Evolutionary conservation across 2,797 vertebrate species (phyloP), one percentile per base, ranked within the genome.

Genomic region (Ceryle rudis): DNA sequence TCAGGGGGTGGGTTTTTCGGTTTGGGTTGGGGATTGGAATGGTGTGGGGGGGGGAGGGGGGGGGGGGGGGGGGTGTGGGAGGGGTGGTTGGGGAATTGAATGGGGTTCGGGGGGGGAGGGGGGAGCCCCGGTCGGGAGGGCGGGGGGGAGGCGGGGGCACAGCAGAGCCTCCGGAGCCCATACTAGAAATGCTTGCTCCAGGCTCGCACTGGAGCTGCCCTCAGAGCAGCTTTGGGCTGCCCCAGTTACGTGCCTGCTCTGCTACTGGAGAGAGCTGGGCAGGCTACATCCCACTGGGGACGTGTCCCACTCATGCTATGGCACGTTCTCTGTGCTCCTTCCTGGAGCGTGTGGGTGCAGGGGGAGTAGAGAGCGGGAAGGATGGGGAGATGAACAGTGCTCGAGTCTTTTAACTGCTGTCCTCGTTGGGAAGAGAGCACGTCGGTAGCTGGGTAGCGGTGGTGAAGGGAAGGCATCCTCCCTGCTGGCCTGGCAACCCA

Each of bases 381-480:
- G 42, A 10, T 15, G 57, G 44, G 65, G 37, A 71, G 7, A 25
- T n/a, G 65, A 46, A 3, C 5, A 1, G 51, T 4, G 33, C 37
- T 58, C 0, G 0, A 7, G 33, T 5, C 25, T 4, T 4, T 55
- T 22, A 47, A n/a, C 10, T 4, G 2, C 29, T 20, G 20, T 49
- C 39, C 10, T 31, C 7, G 0, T 44, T 49, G 52, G 52, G 35
- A 42, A 26, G 42, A n/a, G 39, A 25, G 5, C 3, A 6, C 2
- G 22, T 6, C 23, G 33, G 31, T 35, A 3, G 5, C 0, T 4
- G 47, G 14, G 51, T 33, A 14, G 51, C 3, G 5, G n/a, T 6
- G 26, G 14, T 9, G 58, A 58, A 35, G 70, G 42, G 61, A 58
- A 51, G 41, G 25, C 1, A 0, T n/a, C 31, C 61, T 73, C 39